Conservation (phyloP, 1,140 invertebrate species). For the Sitodiplosis mosellana region DNA sequence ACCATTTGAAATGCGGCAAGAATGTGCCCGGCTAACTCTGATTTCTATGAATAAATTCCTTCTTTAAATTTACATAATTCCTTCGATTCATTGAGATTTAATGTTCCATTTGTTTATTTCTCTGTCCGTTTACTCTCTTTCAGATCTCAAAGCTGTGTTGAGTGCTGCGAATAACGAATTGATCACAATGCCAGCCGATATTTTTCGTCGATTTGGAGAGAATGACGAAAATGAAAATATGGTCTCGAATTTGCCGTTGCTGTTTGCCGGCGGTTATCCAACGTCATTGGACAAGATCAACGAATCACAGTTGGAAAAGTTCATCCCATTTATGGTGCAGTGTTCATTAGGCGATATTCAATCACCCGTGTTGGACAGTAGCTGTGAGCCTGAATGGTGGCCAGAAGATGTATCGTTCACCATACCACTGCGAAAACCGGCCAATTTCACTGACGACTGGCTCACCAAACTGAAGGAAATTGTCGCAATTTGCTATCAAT, state of each 20-base stretch:
- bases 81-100: too few species aligned
- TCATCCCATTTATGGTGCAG: slow-evolving; percentile 53
- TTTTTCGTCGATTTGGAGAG: slow-evolving; percentile 3
- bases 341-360: slow-evolving; percentile 47
- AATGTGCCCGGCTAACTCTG: too few species aligned
- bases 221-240: slow-evolving; percentile 20
- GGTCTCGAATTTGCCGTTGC: slow-evolving; percentile 37
- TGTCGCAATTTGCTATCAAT: slow-evolving; percentile 48
- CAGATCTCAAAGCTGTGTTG: too few species aligned
- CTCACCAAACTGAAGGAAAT: slow-evolving; percentile 39
- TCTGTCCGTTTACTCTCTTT: too few species aligned
- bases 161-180: too few species aligned
- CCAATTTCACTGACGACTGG: slow-evolving; percentile 30
- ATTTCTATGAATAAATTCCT: too few species aligned
- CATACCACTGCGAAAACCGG: slow-evolving; percentile 36
- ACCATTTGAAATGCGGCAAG: too few species aligned
- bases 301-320: slow-evolving; percentile 39
- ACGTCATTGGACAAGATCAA: slow-evolving; percentile 42
- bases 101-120: too few species aligned
- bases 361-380: slow-evolving; percentile 26
- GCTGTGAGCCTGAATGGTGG: slow-evolving; percentile 44
- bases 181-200: too few species aligned
- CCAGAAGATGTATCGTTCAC: slow-evolving; percentile 41
- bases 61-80: too few species aligned
- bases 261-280: slow-evolving; percentile 48